Conservation (phyloP, 2,888 invertebrate species). For the Xylocampa areola region DNA sequence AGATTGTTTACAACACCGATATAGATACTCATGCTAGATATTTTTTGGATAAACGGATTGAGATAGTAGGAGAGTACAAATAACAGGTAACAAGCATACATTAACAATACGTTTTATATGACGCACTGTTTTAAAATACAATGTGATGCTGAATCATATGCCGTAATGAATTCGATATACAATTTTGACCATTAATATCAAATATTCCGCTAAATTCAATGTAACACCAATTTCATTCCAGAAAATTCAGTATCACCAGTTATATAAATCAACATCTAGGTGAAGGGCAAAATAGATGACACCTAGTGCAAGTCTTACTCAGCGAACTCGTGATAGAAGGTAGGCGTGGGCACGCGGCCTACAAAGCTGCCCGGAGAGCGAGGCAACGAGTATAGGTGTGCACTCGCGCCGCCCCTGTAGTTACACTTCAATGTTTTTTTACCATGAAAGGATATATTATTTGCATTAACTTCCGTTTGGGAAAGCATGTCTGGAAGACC, state of each 20-base stretch:
- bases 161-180: constrained; percentile 1
- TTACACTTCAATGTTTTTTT: constrained; percentile 59
- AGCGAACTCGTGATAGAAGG: constrained; percentile 86
- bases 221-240: not conserved
- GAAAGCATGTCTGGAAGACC: not conserved
- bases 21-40: constrained; percentile 48
- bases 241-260: constrained; percentile 61
- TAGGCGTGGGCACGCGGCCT: constrained; percentile 86
- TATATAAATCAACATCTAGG: constrained; percentile 60
- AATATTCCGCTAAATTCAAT: not conserved
- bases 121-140: constrained; percentile 42
- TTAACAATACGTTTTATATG: constrained; percentile 18
- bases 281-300: constrained; percentile 66
- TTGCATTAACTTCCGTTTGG: not conserved
- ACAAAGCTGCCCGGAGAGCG: constrained; percentile 83
- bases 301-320: constrained; percentile 82
- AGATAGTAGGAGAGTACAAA: constrained; percentile 26
- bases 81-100: constrained; percentile 41
- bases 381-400: constrained; percentile 84
- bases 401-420: constrained; percentile 83
- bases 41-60: constrained; percentile 30
- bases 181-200: not conserved
- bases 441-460: constrained; percentile 18
- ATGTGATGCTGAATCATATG: constrained; percentile 58
- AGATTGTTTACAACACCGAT: constrained; percentile 49